phyloP scores from a whole-genome alignment of 2,113 vertebrate species.

The Mystacornis crossleyi region DNA sequence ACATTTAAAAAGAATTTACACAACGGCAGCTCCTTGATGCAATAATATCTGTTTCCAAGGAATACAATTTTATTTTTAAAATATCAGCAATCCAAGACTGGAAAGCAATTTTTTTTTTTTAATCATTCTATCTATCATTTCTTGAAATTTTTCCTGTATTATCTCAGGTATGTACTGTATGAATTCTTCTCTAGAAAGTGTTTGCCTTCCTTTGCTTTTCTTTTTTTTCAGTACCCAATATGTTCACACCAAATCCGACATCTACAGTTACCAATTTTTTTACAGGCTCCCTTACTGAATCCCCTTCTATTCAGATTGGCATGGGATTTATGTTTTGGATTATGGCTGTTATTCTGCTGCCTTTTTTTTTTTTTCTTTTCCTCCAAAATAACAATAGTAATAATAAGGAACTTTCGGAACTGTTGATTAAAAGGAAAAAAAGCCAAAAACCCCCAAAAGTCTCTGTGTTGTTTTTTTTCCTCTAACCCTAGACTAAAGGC shows the following conservation, averaged over 20 bases:
- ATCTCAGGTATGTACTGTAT: background rate
- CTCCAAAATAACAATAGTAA: background rate
- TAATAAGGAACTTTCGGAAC: background rate
- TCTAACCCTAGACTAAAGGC: background rate
- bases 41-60: background rate
- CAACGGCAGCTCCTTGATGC: background rate
- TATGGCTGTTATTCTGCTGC: background rate
- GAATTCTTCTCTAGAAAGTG: background rate
- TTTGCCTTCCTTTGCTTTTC: background rate
- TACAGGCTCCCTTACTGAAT: background rate
- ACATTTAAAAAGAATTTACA: background rate
- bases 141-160: background rate
- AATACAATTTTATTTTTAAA: background rate
- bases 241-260: background rate
- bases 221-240: background rate
- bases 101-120: accelerated
- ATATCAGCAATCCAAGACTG: background rate
- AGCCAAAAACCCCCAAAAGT: background rate
- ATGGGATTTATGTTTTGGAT: background rate
- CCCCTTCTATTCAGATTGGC: background rate
- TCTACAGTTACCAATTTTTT: background rate
- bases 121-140: background rate
- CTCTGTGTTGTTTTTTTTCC: background rate
- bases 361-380: background rate
- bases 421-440: background rate